A percentile compares a stretch with the other conserved stretches of the same genome.
phyloP scores from a whole-genome alignment of 2,888 invertebrate genomes.

The Tanytarsus gracilentus region DNA sequence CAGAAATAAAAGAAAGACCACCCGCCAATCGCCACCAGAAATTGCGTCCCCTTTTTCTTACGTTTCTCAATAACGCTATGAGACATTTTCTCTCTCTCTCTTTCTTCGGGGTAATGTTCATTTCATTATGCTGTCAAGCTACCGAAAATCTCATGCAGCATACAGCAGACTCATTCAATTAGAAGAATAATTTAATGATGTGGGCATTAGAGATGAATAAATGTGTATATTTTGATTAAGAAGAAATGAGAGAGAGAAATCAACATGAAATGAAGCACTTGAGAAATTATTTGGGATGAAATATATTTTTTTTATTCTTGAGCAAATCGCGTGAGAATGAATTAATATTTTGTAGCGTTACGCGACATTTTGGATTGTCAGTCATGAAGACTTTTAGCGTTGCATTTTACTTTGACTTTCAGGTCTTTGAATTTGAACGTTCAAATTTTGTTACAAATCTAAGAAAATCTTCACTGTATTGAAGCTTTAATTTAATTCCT shows the following conservation, averaged over 20 bases:
- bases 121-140: slow-evolving; percentile 1
- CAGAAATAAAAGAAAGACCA: slow-evolving; percentile 1
- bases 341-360: not conserved
- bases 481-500: too few relatives aligned
- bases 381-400: not conserved
- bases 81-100: not conserved
- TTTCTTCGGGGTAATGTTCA: slow-evolving; percentile 4
- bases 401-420: not conserved
- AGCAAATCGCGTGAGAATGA: slow-evolving; percentile 21
- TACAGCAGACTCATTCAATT: slow-evolving; percentile 27
- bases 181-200: slow-evolving; percentile 28
- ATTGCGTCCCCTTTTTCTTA: not conserved
- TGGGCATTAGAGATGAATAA: too few relatives aligned
- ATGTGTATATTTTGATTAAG: slow-evolving; percentile 19
- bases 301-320: slow-evolving; percentile 5
- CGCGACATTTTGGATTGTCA: too few relatives aligned
- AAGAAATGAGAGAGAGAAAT: slow-evolving; percentile 4
- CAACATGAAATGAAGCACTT: slow-evolving; percentile 25
- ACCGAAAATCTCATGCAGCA: not conserved
- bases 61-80: not conserved
- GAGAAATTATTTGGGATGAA: slow-evolving; percentile 25
- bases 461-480: too few relatives aligned
- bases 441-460: too few relatives aligned
- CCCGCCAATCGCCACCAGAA: slow-evolving; percentile 10
- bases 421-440: too few relatives aligned